phyloP scores from a whole-genome alignment of 2,113 vertebrate genomes.

The Cromileptes altivelis region DNA sequence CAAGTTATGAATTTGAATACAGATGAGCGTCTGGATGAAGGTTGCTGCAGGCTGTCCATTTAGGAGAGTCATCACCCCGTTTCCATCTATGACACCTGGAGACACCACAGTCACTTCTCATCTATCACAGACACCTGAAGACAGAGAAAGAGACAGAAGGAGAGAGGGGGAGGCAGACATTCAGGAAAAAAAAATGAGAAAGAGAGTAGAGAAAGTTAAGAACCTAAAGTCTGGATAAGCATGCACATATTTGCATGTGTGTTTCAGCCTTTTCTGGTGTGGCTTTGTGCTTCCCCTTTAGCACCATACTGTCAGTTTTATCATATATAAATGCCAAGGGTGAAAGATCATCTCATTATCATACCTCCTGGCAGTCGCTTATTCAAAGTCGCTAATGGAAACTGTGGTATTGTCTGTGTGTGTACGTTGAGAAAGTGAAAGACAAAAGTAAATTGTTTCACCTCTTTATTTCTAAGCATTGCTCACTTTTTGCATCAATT shows the following conservation, averaged over 20 bases:
- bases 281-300: not conserved
- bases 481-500: not conserved
- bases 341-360: constrained; percentile 54
- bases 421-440: not conserved
- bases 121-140: constrained; percentile 66
- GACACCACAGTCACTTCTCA: constrained; percentile 76
- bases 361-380: constrained; percentile 27
- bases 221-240: not conserved
- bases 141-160: constrained; percentile 14
- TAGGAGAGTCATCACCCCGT: constrained; percentile 72
- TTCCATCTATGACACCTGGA: constrained; percentile 70
- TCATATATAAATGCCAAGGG: constrained; percentile 35
- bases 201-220: not conserved
- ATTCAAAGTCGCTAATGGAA: not conserved
- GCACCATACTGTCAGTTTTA: not conserved
- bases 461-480: not conserved
- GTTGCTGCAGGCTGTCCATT: constrained; percentile 76
- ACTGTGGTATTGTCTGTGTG: not conserved
- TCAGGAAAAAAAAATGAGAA: constrained; percentile 30
- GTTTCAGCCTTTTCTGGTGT: constrained; percentile 9
- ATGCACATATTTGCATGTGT: constrained; percentile 12
- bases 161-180: not conserved
- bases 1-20: constrained; percentile 75
- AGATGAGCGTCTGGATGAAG: constrained; percentile 69
- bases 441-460: not conserved